Conservation (phyloP, 2,113 vertebrate species). For the Ramphastos sulfuratus region DNA sequence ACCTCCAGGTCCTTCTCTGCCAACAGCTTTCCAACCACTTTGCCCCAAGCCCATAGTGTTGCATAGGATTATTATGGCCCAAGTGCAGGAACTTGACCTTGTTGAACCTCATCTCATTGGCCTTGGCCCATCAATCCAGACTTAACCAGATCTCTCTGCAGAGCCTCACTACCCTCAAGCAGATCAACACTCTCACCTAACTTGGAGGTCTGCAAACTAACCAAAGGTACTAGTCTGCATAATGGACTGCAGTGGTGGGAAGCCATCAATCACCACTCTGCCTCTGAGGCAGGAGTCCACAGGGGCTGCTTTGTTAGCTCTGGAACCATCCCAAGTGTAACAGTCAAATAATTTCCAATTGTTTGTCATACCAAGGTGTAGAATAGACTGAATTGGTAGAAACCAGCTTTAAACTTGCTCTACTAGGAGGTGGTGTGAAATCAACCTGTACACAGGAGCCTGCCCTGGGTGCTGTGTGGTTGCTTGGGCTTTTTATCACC, state of each 20-base stretch:
- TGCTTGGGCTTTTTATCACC: neutral
- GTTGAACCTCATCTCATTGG: no score
- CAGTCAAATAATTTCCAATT: neutral
- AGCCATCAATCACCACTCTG: neutral
- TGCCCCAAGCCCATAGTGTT: no score
- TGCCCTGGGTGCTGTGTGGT: accelerated
- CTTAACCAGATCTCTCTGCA: no score
- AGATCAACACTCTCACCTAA: no score
- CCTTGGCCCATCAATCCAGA: no score
- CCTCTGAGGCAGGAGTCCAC: neutral
- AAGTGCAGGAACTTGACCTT: no score
- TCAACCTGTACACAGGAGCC: neutral
- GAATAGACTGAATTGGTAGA: neutral
- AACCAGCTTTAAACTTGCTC: neutral
- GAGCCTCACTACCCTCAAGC: no score
- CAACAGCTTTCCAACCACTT: no score
- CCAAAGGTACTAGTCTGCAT: neutral
- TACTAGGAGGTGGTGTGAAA: neutral
- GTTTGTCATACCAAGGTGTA: neutral
- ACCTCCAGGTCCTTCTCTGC: no score
- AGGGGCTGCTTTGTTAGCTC: neutral
- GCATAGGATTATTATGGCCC: no score
- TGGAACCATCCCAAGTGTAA: neutral
- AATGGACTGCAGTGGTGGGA: neutral
- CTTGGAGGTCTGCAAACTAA: no score